Conservation (phyloP, 2,888 invertebrate species). For the Drosophila prostipennis region DNA sequence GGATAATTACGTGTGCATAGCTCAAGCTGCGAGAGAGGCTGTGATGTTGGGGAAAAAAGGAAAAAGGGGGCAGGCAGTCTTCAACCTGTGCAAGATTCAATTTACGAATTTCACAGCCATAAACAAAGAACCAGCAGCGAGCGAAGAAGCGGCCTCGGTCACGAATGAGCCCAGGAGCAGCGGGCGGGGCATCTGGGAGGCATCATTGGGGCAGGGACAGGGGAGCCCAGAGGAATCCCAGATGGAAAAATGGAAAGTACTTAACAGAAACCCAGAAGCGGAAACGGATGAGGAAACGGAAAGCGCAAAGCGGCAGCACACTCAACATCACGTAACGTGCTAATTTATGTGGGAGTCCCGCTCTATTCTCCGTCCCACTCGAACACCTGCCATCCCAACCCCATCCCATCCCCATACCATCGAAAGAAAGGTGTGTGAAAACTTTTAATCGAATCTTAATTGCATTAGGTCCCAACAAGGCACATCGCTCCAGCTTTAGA, state of each 20-base stretch:
- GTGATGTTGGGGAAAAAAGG: neutral
- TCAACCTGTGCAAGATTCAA: constrained; percentile 49
- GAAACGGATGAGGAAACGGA: constrained; percentile 54
- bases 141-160: constrained; percentile 30
- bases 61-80: constrained; percentile 6
- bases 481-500: constrained; percentile 53
- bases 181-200: neutral
- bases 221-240: constrained; percentile 3
- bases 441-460: constrained; percentile 80
- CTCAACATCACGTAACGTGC: constrained; percentile 42
- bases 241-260: constrained; percentile 46
- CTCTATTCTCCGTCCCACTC: constrained; percentile 7
- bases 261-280: constrained; percentile 40
- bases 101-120: constrained; percentile 54
- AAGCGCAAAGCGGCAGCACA: constrained; percentile 34
- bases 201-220: neutral
- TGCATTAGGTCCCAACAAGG: constrained; percentile 67
- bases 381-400: neutral
- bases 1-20: constrained; percentile 68
- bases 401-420: too few relatives aligned
- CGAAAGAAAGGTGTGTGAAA: constrained; percentile 60
- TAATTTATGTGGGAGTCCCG: constrained; percentile 73
- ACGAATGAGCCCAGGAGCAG: constrained; percentile 37
- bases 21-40: constrained; percentile 18
- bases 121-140: constrained; percentile 48